phyloP scores from a whole-genome alignment of 64 coral and sea anemone genomes.

The Stichodactyla mertensii region DNA sequence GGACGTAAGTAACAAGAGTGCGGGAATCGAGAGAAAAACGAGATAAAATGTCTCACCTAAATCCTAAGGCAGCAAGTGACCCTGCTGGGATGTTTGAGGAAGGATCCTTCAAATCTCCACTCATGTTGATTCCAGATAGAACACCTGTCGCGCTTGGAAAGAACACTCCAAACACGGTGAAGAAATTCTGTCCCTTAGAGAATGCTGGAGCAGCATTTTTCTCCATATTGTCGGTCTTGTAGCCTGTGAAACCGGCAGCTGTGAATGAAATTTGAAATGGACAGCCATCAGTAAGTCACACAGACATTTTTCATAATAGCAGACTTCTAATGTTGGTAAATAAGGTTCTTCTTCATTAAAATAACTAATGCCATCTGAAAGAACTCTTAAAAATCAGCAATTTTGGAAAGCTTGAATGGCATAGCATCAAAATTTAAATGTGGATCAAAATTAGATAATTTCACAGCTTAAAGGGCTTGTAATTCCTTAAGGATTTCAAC shows the following conservation, averaged over 20 bases:
- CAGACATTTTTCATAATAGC: too few species aligned
- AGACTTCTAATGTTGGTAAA: too few species aligned
- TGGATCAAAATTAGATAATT: too few species aligned
- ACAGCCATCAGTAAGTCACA: not conserved
- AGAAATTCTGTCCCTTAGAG: conserved; percentile 73
- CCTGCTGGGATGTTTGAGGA: conserved; percentile 91
- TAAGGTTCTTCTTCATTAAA: too few species aligned
- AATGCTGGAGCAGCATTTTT: conserved; percentile 77
- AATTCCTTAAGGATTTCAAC: too few species aligned
- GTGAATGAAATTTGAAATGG: not conserved
- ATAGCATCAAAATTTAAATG: too few species aligned
- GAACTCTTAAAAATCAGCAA: too few species aligned
- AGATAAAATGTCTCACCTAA: conserved; percentile 43
- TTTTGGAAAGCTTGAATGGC: too few species aligned
- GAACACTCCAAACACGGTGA: conserved; percentile 93
- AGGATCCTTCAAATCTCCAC: conserved; percentile 92
- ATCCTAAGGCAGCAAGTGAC: conserved; percentile 80
- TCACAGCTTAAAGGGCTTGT: too few species aligned
- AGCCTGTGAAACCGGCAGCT: conserved; percentile 98
- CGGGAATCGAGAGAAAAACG: not conserved
- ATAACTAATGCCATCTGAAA: too few species aligned
- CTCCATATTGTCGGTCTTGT: conserved; percentile 88
- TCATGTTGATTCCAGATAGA: conserved; percentile 98
- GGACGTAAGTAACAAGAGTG: too few species aligned
- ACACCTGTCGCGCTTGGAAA: conserved; percentile 97